Evolutionary conservation across 2,797 vertebrate genomes (phyloP), one percentile per base, ranked within the genome.

Genomic region (Danio jaintianensis): DNA sequence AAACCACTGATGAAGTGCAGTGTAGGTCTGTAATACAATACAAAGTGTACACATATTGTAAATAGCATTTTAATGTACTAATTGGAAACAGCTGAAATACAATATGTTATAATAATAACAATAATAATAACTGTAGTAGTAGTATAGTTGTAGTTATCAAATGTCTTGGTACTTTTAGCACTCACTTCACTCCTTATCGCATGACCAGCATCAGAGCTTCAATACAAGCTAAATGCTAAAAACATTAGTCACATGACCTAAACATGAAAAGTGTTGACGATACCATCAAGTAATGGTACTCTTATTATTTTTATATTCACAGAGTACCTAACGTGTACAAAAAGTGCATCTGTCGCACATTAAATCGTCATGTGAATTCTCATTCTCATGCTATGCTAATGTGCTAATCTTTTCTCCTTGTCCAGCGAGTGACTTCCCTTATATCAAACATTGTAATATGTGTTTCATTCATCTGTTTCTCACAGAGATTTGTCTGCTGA

Each of bases 401-500:
- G 87, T 87, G 83, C 72, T 89, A 88, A 89, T 90, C 63, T 76
- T 55, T 53, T 7, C 18, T 9, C 5, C 13, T n/a, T 36, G 22
- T 50, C 29, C 11, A 61, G 7, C 6, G 11, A 38, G 2, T 59
- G 29, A 50, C 43, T 56, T 58, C 40, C 5, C 13, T 77, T 77
- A 4, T 45, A 13, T 56, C 13, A 68, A 4, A 42, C 1, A n/a
- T 47, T 29, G 20, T 63, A 29, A 50, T 50, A 38, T 20, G 20
- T 56, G 20, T 62, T 66, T n/a, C 4, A 53, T 67, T 79, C 59
- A 2, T 80, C 70, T 62, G 64, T 67, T 67, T 52, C 75, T 6
- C 55, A 22, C 90, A 99, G 98, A 99, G 88, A 99, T 99, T 87
- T 99, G 98, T 87, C 95, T 98, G 87, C 92, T 98, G 88, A 98